These are phyloP conservation scores for Cantharis nigra DNA, from an alignment of 2,888 invertebrate genomes.

Conservation along the genomic window DNA sequence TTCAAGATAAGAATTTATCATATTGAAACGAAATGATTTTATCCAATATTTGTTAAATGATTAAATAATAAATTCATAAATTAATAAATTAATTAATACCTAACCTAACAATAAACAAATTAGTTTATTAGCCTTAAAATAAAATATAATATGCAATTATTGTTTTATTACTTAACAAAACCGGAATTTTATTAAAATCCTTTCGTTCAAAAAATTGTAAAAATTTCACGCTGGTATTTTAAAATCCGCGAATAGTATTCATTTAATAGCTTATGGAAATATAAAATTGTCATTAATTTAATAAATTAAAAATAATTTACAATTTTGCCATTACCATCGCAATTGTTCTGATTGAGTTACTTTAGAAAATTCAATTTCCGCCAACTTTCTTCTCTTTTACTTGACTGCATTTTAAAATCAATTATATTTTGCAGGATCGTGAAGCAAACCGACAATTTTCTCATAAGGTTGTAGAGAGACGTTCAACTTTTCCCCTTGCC, in stretches of 20 bases:
- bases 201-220: no score
- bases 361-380: background rate
- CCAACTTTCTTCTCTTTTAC: background rate
- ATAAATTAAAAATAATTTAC: background rate
- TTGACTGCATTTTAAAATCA: background rate
- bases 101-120: background rate
- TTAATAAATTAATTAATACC: background rate
- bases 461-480: slow-evolving; percentile 46
- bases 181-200: no score
- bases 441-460: slow-evolving; percentile 45
- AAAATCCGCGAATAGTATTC: background rate
- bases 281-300: background rate
- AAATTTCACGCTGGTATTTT: background rate
- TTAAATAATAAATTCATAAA: background rate
- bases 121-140: background rate
- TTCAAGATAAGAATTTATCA: background rate
- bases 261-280: background rate
- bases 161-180: no score
- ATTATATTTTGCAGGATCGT: slow-evolving; percentile 44
- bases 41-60: background rate
- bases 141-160: no score
- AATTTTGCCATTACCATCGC: background rate
- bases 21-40: background rate
- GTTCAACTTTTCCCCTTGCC: slow-evolving; percentile 41
- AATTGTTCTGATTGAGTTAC: background rate